Conservation (phyloP, 1,140 invertebrate species). For the Drosophila baimaii region DNA sequence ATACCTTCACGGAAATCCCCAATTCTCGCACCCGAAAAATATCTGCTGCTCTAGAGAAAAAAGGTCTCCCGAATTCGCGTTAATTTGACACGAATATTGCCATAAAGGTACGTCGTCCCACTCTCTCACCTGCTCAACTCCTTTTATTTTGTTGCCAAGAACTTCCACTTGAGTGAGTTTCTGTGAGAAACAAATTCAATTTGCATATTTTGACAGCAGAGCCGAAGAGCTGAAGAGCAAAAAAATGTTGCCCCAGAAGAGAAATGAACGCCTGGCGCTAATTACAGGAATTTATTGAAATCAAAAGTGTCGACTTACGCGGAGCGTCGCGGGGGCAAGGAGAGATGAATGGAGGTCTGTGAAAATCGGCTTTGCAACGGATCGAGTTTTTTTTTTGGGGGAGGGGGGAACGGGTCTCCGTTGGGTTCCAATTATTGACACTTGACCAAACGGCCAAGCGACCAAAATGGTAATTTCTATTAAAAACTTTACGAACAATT, state of each 20-base stretch:
- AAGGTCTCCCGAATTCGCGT: neutral
- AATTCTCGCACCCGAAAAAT: neutral
- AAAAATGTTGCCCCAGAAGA: conserved; percentile 50
- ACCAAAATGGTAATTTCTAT: conserved; percentile 81
- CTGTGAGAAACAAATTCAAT: conserved; percentile 62
- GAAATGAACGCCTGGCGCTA: conserved; percentile 73
- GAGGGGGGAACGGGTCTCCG: conserved; percentile 22
- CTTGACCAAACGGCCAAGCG: conserved; percentile 76
- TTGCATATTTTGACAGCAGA: conserved; percentile 69
- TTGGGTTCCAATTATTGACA: conserved; percentile 72
- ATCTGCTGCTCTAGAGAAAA: neutral
- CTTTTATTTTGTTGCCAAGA: conserved; percentile 29
- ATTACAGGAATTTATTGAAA: conserved; percentile 81
- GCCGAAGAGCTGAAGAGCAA: conserved; percentile 5
- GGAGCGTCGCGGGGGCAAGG: conserved; percentile 3
- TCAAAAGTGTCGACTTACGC: conserved; percentile 71
- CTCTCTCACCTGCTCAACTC: conserved; percentile 52
- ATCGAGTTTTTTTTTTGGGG: conserved; percentile 6
- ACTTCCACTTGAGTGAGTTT: conserved; percentile 66
- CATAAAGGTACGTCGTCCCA: conserved; percentile 5
- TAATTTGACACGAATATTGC: conserved; percentile 24
- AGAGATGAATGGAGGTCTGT: conserved; percentile 18
- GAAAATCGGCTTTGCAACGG: conserved; percentile 58
- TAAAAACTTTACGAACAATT: conserved; percentile 73
- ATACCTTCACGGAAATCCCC: conserved; percentile 3